Conservation (phyloP, 2,113 vertebrate species). For the Festucalex cinctus region DNA sequence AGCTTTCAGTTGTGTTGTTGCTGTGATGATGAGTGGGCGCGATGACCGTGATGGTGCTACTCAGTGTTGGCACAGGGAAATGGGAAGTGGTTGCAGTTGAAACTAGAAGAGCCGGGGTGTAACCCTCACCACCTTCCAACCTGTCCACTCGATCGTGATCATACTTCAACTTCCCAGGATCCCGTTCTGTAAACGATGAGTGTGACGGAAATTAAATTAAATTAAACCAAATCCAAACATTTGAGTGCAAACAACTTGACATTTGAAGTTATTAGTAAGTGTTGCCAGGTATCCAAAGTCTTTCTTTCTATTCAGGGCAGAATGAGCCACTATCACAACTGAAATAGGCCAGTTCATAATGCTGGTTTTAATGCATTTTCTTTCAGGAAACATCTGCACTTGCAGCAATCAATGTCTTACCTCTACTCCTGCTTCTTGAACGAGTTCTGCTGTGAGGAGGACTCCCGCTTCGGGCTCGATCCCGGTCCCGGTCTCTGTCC, state of each 20-base stretch:
- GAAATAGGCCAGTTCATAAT: neutral
- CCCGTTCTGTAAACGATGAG: constrained; percentile 76
- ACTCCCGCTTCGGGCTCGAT: constrained; percentile 65
- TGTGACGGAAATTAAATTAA: no score
- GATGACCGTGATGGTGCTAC: constrained; percentile 95
- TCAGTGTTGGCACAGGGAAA: constrained; percentile 90
- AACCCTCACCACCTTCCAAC: constrained; percentile 76
- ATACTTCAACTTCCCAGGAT: constrained; percentile 87
- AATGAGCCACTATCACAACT: neutral
- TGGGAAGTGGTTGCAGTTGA: constrained; percentile 81
- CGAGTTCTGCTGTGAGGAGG: constrained; percentile 71
- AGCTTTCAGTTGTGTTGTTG: constrained; percentile 93
- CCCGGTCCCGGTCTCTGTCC: constrained; percentile 61
- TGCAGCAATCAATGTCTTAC: constrained; percentile 29
- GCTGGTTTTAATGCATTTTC: no score
- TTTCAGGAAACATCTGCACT: neutral
- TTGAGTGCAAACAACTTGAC: neutral
- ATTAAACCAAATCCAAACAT: neutral
- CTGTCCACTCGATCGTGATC: constrained; percentile 81
- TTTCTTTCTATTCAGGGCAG: no score
- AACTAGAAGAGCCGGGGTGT: constrained; percentile 78
- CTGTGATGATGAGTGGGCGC: constrained; percentile 88
- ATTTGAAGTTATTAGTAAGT: neutral
- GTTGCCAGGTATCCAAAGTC: no score
- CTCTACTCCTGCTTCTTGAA: constrained; percentile 83